These are phyloP conservation scores for Drosophila bocqueti DNA, from an alignment of 1,140 invertebrate genomes.

Conservation along the genomic window DNA sequence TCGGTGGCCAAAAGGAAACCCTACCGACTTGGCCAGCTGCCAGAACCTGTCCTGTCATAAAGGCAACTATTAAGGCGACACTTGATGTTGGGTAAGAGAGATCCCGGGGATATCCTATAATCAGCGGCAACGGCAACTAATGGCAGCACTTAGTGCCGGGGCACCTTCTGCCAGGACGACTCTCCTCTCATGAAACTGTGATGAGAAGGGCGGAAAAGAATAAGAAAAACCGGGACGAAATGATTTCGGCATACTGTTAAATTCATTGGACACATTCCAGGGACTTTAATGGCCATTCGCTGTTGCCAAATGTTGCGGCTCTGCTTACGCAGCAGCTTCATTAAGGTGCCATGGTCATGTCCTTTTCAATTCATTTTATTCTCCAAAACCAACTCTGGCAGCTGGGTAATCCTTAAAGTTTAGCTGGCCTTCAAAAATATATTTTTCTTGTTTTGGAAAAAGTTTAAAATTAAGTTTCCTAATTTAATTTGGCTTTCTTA, in stretches of 20 bases:
- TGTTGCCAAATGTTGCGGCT: constrained; percentile 52
- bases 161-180: constrained; percentile 28
- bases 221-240: constrained; percentile 17
- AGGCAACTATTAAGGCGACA: constrained; percentile 41
- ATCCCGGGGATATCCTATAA: constrained; percentile 24
- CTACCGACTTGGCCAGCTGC: constrained; percentile 29
- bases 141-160: constrained; percentile 30
- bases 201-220: constrained; percentile 38
- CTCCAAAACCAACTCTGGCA: not conserved
- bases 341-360: constrained; percentile 38
- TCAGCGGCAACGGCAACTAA: constrained; percentile 39
- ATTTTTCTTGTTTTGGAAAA: not conserved
- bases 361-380: constrained; percentile 21
- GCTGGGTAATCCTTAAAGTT: constrained; percentile 10
- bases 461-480: not conserved
- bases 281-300: constrained; percentile 54
- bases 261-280: constrained; percentile 71
- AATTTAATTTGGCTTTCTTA: not conserved
- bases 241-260: constrained; percentile 55
- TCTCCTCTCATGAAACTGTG: constrained; percentile 43
- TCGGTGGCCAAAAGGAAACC: constrained; percentile 24
- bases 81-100: constrained; percentile 21
- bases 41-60: constrained; percentile 37
- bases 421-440: not conserved
- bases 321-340: constrained; percentile 29